phyloP scores from a whole-genome alignment of 2,113 vertebrate genomes.

The Sitta europaea region DNA sequence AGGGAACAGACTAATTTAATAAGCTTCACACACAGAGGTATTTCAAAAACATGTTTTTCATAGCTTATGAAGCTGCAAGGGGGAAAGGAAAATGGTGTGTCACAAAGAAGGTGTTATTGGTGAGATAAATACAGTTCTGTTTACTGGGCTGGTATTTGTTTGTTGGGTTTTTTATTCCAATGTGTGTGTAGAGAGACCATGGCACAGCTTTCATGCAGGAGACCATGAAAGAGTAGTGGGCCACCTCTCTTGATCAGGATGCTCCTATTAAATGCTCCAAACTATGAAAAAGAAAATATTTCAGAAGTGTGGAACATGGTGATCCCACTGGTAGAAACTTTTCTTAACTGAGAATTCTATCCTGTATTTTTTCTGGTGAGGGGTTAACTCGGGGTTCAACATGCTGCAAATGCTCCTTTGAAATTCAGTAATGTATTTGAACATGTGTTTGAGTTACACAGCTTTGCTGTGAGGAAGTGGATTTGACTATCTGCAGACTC shows the following conservation, averaged over 20 bases:
- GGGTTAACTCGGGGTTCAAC: rapidly evolving
- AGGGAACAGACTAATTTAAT: slow-evolving; percentile 55
- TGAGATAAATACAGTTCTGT: neutral
- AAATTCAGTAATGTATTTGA: neutral
- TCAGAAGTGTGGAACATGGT: neutral
- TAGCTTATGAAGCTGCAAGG: slow-evolving; percentile 1
- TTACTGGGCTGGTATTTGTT: neutral
- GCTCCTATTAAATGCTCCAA: neutral
- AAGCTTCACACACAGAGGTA: slow-evolving; percentile 25
- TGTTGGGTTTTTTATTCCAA: neutral
- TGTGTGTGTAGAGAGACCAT: neutral
- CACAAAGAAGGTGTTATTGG: neutral
- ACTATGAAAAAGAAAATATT: neutral
- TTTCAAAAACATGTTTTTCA: slow-evolving; percentile 44
- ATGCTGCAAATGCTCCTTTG: neutral
- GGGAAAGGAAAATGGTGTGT: neutral
- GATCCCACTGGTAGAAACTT: neutral
- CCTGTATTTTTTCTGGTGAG: neutral
- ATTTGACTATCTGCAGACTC: neutral
- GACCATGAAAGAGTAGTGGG: neutral
- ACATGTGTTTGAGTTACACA: neutral
- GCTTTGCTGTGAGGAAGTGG: neutral
- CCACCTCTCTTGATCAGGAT: rapidly evolving
- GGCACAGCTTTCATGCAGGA: neutral
- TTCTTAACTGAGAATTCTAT: neutral